phyloP scores from a whole-genome alignment of 2,113 vertebrate genomes.

The Dolichallabes microphthalmus region DNA sequence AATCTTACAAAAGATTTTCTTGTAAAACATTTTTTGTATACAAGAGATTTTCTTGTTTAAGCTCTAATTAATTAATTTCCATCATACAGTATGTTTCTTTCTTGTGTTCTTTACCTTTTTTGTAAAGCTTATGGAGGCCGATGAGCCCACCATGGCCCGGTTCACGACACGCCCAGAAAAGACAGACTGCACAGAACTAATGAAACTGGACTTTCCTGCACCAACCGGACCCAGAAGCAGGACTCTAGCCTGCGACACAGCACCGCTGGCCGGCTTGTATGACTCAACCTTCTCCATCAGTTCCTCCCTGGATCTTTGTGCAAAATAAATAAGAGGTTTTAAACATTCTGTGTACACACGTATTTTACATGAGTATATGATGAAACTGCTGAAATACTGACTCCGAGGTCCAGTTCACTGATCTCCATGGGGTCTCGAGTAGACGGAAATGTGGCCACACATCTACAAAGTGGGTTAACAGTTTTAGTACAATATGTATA shows the following conservation, averaged over 20 bases:
- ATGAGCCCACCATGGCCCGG: conserved; percentile 71
- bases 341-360: neutral
- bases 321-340: neutral
- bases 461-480: neutral
- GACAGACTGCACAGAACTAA: conserved; percentile 73
- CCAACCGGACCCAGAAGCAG: conserved; percentile 69
- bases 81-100: neutral
- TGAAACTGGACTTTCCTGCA: conserved; percentile 75
- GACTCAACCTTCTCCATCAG: conserved; percentile 62
- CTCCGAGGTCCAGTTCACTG: conserved; percentile 65
- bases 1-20: no score
- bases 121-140: conserved; percentile 63
- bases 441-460: neutral
- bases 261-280: conserved; percentile 53
- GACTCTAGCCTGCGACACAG: conserved; percentile 59
- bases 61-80: neutral
- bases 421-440: conserved; percentile 56
- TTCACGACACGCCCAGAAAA: conserved; percentile 70
- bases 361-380: neutral
- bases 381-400: conserved; percentile 46
- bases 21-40: no score
- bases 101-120: conserved; percentile 65
- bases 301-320: conserved; percentile 54
- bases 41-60: no score
- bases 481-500: neutral